phyloP scores from a whole-genome alignment of 2,888 invertebrate species.

The Gerris lacustris region DNA sequence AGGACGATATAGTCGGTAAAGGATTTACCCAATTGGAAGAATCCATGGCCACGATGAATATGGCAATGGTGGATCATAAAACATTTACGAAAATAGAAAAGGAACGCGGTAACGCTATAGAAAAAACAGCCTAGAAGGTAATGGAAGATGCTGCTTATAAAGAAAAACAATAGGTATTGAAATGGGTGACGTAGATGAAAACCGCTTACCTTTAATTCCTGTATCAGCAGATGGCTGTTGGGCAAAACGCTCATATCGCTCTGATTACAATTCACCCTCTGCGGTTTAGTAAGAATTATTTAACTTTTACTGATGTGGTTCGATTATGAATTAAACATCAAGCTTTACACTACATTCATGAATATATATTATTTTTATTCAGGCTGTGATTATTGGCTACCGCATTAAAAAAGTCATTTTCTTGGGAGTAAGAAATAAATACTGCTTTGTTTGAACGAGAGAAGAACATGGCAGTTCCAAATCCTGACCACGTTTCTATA shows the following conservation, averaged over 20 bases:
- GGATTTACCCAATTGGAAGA: neutral
- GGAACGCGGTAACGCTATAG: neutral
- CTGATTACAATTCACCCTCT: neutral
- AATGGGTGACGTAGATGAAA: neutral
- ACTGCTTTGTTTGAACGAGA: slow-evolving; percentile 32
- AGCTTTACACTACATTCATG: neutral
- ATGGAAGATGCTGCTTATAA: neutral
- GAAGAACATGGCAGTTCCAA: slow-evolving; percentile 24
- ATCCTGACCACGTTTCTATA: slow-evolving; percentile 31
- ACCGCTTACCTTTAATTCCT: neutral
- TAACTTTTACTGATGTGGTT: no score
- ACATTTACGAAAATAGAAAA: neutral
- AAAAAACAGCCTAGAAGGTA: no score
- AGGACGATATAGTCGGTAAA: neutral
- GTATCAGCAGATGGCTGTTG: neutral
- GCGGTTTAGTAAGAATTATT: neutral
- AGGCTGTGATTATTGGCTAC: slow-evolving; percentile 24
- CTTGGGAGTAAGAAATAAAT: slow-evolving; percentile 33
- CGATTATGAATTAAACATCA: neutral
- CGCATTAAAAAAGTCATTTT: slow-evolving; percentile 30
- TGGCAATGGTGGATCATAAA: neutral
- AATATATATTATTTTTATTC: slow-evolving; percentile 1
- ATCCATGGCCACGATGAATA: neutral
- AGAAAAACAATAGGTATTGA: neutral
- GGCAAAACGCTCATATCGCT: neutral